Conservation (phyloP, 2,113 vertebrate species). For the Gadus chalcogrammus region DNA sequence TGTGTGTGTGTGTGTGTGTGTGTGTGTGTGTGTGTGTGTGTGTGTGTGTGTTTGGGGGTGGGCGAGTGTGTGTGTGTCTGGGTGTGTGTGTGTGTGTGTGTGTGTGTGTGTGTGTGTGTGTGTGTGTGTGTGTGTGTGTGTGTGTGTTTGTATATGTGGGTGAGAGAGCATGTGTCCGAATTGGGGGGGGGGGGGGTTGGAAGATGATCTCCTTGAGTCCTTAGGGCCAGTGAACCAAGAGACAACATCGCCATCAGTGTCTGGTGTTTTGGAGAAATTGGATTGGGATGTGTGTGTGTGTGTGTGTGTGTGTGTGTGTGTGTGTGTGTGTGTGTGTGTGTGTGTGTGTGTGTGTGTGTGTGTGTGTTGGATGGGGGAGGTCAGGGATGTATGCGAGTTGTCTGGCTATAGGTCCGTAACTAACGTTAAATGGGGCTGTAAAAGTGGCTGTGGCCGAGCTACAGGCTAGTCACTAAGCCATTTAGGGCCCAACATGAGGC, state of each 20-base stretch:
- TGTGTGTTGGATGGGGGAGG: too few relatives aligned
- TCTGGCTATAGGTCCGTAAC: too few relatives aligned
- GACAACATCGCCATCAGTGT: neutral
- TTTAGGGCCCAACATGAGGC: slow-evolving; percentile 8
- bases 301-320: too few relatives aligned
- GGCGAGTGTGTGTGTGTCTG: neutral
- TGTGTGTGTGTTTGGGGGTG: too few relatives aligned
- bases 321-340: too few relatives aligned
- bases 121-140: neutral
- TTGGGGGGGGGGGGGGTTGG: slow-evolving; percentile 15
- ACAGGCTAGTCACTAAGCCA: neutral
- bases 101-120: neutral
- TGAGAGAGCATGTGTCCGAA: neutral
- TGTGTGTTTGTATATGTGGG: neutral
- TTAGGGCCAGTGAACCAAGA: neutral
- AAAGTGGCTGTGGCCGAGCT: too few relatives aligned
- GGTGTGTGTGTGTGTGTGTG: neutral
- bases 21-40: too few relatives aligned
- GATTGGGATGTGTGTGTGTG: neutral
- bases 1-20: too few relatives aligned
- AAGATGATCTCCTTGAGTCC: slow-evolving; percentile 31
- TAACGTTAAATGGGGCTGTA: too few relatives aligned
- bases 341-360: too few relatives aligned
- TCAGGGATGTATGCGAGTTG: too few relatives aligned
- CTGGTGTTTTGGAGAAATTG: neutral